Base-by-base conservation (phyloP, 2,888 invertebrate genomes). In the Perithous albicinctus region DNA sequence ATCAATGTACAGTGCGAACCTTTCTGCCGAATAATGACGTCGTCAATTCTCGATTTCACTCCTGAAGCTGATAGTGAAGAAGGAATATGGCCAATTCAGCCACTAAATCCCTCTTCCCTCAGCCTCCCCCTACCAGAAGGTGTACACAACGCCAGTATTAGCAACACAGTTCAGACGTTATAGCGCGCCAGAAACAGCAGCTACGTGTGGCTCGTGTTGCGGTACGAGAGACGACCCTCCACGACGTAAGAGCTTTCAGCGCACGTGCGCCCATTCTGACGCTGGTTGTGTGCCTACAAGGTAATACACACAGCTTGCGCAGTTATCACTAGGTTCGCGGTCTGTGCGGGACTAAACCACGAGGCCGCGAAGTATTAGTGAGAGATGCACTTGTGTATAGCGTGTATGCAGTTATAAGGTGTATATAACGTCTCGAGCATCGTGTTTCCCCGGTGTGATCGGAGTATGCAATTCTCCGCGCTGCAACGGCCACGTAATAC, bases 301-400 rank as follows among this genome's bases (percentile, higher is more conserved):
- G 59, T n/a, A n/a, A n/a, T 78, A 75, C 75, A 76, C 70, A 77
- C 82, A 10, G 23, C 51, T 10, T 51, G 51, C n/a, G n/a, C 51
- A 75, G 82, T 82, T 82, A 82, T 82, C 82, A 82, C 82, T 75
- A 59, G 70, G 74, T 82, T 82, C n/a, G 82, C 70, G 82, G 82
- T 82, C 63, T 67, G 41, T 54, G 70, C 70, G 75, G 43, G 75
- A 75, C 70, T 66, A 69, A 51, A 82, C 82, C 78, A 51, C 78
- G 48, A 69, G 48, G 41, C 78, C 70, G 70, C 59, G 75, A 72
- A 82, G 70, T 59, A 82, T 54, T 66, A 70, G 56, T 26, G 29
- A 54, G 23, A n/a, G n/a, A n/a, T n/a, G n/a, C n/a, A n/a, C n/a
- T n/a, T n/a, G 23, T 4, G 43, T 18, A 20, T 64, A 54, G 41